Evolutionary conservation across 2,888 invertebrate species (phyloP), one percentile per base, ranked within the genome.

Genomic region (Osedax fenrisi): DNA sequence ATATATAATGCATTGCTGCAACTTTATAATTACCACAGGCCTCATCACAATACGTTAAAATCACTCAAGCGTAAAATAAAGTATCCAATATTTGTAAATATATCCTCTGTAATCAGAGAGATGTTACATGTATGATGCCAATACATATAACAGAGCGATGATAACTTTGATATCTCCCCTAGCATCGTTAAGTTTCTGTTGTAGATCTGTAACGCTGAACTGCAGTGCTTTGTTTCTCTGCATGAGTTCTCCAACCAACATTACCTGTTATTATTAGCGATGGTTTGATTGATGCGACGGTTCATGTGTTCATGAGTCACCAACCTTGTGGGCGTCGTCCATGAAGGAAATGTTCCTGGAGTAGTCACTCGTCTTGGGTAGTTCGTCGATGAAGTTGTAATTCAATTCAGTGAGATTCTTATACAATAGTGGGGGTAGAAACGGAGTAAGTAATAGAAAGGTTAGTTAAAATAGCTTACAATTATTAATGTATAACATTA

Each of bases 181-280:
- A 72, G 85, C 83, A 81, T 86, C 86, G 17, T 79, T 86, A 27
- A 92, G 85, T 81, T 90, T 90, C 81, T 90, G 89, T 79, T 88
- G 88, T 72, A 91, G 83, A 13, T 89, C 88, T 81, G 91, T 90
- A 13, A 90, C 88, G 87, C 88, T 87, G 78, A 87, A 83, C 78
- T 86, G 85, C 23, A 88, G 82, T 68, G 86, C 85, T 81, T 88
- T 88, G 78, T 87, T 88, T 17, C 41, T 41, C 17, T 41, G 41
- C 41, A 41, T 41, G 41, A 41, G 41, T 17, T 41, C 41, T 41
- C 41, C 41, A 5, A 41, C 41, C 17, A 41, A 41, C 41, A 41
- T 41, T 10, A 41, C 41, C 41, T 41, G 17, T 41, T 41, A 41
- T 41, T 5, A n/a, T n/a, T n/a, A n/a, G n/a, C n/a, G n/a, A n/a